Base-by-base conservation (phyloP, 2,113 vertebrate genomes). In the Apeltes quadracus region DNA sequence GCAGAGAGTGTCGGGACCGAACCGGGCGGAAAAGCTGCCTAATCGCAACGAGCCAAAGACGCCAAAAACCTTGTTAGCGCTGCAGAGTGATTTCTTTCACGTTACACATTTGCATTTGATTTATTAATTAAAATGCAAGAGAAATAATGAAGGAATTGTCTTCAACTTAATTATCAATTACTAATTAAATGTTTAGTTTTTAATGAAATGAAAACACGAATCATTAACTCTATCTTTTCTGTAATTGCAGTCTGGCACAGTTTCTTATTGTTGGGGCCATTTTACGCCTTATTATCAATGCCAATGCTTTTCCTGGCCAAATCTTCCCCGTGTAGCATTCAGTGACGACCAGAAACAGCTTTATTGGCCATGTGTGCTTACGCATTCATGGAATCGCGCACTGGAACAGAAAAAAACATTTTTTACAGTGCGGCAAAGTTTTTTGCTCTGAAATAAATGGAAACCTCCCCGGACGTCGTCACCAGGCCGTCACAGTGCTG, bases 101-200 rank as follows among this genome's bases (percentile, higher is more conserved):
- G 38, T 38, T 7, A 20, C 15, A 36, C 57, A 8, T 16, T 14
- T 58, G 69, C 16, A 16, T 50, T n/a, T 56, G 38, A 74, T 29
- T 6, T 34, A 43, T 50, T 70, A 57, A 55, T 46, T 39, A 43
- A 13, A 46, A 38, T 10, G 38, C 27, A 29, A 58, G 23, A 22
- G 51, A 36, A 59, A 23, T 13, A 16, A 44, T 22, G 48, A 36
- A 68, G 68, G 44, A 44, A 51, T 23, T 25, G 61, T 61, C 15
- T 4, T 20, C 36, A 15, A 73, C 29, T 56, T 0, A 64, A 71
- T 72, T 20, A 58, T 62, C 22, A 63, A 44, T 66, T 64, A 43
- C 23, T 50, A 39, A 65, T 69, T 55, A 14, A 29, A 74, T 18
- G 51, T 67, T 70, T 55, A 41, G 36, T 50, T 32, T 57, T 55